Base-by-base conservation (phyloP, 2,888 invertebrate genomes). In the Microplitis deprimator region DNA sequence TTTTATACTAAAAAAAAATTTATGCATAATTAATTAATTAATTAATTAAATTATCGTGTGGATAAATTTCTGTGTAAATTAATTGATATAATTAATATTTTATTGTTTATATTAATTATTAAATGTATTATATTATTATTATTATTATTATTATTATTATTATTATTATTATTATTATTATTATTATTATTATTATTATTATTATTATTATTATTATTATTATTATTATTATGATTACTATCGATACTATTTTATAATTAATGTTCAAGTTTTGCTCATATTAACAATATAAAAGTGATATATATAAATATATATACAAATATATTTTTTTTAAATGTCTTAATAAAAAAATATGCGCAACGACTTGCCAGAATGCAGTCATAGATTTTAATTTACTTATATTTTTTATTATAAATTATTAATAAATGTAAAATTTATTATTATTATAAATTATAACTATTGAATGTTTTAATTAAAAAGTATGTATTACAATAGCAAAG, bases 361-460 rank as follows among this genome's bases (percentile, higher is more conserved):
- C 50, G 65, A 73, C 70, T 39, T 67, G 38, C 38, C 16, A 38
- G 60, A 61, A 61, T 65, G 60, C 40, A 41, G 69, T 69, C 20
- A 62, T 17, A 75, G 69, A 50, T 50, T 50, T 69, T 41, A 75
- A 61, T 29, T 65, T 64, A 60, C 29, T 61, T 64, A 41, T 75
- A 61, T 68, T 75, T 6, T 70, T 29, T 70, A 64, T 17, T 17
- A 17, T 64, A 39, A 62, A 6, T 62, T 62, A 62, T 17, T 62
- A 62, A 62, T 20, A n/a, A 8, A 16, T 20, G 62, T 20, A 17
- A 62, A 17, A 16, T 20, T 62, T 65, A 41, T 59, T 13, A 70
- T 70, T 67, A 65, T 71, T 65, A 71, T 60, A 13, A 29, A 50
- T 50, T 8, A 50, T 8, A 13, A 50, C 13, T 50, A 50, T 50